Evolutionary conservation across 2,113 vertebrate genomes (phyloP), one percentile per base, ranked within the genome.

Genomic region (Ariopsis seemanni): DNA sequence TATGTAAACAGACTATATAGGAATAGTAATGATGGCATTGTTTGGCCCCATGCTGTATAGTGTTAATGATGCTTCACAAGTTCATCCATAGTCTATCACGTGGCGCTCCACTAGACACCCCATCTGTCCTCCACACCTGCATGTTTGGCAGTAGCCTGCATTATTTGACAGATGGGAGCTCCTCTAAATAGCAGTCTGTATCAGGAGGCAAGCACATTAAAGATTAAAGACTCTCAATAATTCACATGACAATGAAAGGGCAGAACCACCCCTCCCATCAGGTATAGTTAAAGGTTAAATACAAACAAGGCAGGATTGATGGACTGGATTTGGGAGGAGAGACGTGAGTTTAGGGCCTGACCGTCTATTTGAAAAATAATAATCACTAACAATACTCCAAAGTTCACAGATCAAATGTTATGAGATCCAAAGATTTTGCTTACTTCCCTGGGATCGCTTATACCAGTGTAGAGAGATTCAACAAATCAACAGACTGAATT

Each of bases 221-320:
- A 90, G 71, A 87, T 92, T 89, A 80, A 91, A 85, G 53, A 82
- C 83, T 67, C 79, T 91, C 87, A 91, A 91, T 91, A 90, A 91
- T 91, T 90, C 84, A 92, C 82, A 84, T 86, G 88, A 77, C 86
- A 85, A 85, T 84, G 78, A 92, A 90, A 89, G 63, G 30, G 65
- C 58, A 50, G 34, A 22, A 15, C 58, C 27, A 15, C 71, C 60
- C 85, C 83, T 65, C 53, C 75, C 60, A 69, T 82, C 74, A 83
- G 25, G 85, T 83, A 60, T 80, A 22, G 60, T 80, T 87, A 89
- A 91, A 90, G 91, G 90, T 90, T 90, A 91, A 91, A 88, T 81
- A 79, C 81, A 89, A 89, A 89, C 90, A 86, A 89, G 84, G 25
- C 85, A 58, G 75, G 72, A 86, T 60, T 88, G 86, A 88, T 78